These are phyloP conservation scores for Emesis russula DNA, from an alignment of 2,888 invertebrate species.

Conservation along the genomic window DNA sequence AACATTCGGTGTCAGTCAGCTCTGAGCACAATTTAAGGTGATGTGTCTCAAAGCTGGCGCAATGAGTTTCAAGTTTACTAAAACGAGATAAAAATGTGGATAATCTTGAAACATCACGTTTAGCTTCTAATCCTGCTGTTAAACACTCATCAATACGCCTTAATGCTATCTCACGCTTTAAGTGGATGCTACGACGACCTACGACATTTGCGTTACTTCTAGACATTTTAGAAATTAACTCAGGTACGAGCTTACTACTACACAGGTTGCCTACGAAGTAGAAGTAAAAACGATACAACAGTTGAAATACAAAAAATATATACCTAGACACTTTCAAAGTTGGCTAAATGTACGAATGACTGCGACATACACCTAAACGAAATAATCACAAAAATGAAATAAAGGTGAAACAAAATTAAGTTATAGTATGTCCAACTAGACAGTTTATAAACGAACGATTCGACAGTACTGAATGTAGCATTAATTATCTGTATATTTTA, in stretches of 20 bases:
- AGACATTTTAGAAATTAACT: background rate
- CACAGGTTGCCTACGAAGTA: too few species aligned
- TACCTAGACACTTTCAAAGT: background rate
- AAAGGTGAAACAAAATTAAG: too few species aligned
- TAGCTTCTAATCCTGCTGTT: background rate
- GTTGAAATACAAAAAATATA: background rate
- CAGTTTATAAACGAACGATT: too few species aligned
- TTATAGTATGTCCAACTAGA: too few species aligned
- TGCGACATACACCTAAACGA: background rate
- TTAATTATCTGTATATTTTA: too few species aligned
- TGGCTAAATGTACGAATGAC: background rate
- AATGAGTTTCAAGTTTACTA: conserved; percentile 1
- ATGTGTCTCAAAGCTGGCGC: background rate
- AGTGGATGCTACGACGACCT: background rate
- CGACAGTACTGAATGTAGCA: too few species aligned
- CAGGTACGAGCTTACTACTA: background rate
- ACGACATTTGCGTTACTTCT: background rate
- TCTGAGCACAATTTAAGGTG: background rate
- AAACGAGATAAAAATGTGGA: background rate
- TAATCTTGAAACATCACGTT: background rate
- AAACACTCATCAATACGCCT: background rate
- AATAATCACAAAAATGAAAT: too few species aligned
- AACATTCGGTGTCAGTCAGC: background rate
- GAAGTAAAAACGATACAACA: too few species aligned
- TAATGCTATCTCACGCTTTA: background rate